Evolutionary conservation across 2,888 invertebrate species (phyloP).

Genomic region (Furcula furcula): DNA sequence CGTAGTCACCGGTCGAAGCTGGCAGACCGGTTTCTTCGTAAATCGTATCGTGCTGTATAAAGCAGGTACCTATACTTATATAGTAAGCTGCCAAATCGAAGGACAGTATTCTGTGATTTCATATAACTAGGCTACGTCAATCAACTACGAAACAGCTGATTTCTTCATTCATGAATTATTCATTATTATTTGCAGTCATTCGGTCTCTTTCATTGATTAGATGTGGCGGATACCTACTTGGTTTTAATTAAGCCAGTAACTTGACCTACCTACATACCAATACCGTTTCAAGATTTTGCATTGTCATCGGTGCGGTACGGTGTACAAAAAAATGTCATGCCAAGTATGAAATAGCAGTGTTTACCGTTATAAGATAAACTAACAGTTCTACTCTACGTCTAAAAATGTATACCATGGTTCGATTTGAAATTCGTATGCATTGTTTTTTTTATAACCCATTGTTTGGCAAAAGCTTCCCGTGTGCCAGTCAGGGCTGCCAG

Average conservation of each 20-base stretch:
- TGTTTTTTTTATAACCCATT: constrained; percentile 1
- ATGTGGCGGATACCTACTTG: background rate
- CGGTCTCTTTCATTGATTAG: constrained; percentile 18
- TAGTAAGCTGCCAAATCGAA: constrained; percentile 52
- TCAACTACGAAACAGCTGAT: constrained; percentile 40
- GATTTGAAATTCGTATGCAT: background rate
- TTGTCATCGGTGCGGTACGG: constrained; percentile 8
- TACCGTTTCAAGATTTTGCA: constrained; percentile 8
- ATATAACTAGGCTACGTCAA: constrained; percentile 18
- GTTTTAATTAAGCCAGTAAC: background rate
- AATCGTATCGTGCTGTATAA: constrained; percentile 53
- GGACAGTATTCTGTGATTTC: constrained; percentile 44
- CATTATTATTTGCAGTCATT: constrained; percentile 30
- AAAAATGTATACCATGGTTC: background rate
- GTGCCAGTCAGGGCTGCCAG: background rate
- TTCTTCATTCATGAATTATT: constrained; percentile 35
- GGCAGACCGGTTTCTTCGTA: constrained; percentile 69
- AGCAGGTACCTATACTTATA: constrained; percentile 26
- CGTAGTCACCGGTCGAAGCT: constrained; percentile 46
- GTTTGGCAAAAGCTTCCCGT: background rate
- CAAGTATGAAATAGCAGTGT: background rate
- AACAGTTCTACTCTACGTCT: background rate
- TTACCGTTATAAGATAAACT: background rate
- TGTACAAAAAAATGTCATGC: background rate
- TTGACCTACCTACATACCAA: constrained; percentile 8